Conservation (phyloP, 92 coral and sea anemone species). For the Blastomussa wellsi region DNA sequence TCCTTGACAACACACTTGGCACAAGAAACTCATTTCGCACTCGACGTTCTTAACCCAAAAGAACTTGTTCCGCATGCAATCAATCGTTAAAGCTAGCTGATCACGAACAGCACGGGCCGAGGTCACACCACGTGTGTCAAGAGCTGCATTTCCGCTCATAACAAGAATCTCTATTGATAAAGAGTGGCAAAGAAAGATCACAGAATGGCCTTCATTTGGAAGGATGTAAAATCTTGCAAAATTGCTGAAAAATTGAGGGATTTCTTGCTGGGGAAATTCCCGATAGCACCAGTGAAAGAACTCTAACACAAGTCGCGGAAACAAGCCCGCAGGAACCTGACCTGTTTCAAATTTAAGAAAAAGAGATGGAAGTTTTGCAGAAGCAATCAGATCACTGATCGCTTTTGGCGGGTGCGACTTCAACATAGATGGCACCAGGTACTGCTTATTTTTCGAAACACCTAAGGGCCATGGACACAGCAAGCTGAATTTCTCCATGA, state of each 20-base stretch:
- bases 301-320: constrained; percentile 46
- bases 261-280: not conserved
- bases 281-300: constrained; percentile 28
- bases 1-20: constrained; percentile 9
- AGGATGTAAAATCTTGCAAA: constrained; percentile 45
- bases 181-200: constrained; percentile 23
- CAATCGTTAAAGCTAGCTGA: not conserved
- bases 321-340: constrained; percentile 47
- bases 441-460: not conserved
- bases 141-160: not conserved
- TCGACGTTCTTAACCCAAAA: constrained; percentile 35
- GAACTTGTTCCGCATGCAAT: constrained; percentile 27
- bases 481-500: constrained; percentile 55
- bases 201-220: not conserved
- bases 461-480: constrained; percentile 30
- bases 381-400: not conserved
- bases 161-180: not conserved
- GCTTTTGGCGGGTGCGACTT: constrained; percentile 1
- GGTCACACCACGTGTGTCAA: not conserved
- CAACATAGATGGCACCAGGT: constrained; percentile 60
- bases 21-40: constrained; percentile 23
- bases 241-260: constrained; percentile 24
- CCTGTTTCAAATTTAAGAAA: constrained; percentile 44
- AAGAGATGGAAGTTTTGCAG: constrained; percentile 25
- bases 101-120: constrained; percentile 6